Conservation (phyloP, 2,797 vertebrate species). For the Pogoniulus pusillus region DNA sequence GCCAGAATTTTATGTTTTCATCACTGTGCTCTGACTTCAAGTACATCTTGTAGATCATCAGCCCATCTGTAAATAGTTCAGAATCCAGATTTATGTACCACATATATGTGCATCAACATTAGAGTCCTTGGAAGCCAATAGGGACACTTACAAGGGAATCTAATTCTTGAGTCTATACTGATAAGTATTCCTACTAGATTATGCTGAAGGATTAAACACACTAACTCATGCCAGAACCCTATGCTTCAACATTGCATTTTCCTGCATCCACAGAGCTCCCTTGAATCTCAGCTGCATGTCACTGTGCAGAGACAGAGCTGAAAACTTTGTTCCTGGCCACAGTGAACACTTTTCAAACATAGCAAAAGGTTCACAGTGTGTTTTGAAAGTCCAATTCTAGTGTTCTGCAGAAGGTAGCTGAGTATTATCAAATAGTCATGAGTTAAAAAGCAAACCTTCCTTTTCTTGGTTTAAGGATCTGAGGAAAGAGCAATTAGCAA, state of each 20-base stretch:
- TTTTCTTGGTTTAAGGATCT: background rate
- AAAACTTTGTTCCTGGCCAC: background rate
- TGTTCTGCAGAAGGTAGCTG: background rate
- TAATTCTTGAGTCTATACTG: background rate
- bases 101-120: background rate
- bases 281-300: background rate
- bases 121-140: background rate
- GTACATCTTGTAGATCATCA: constrained; percentile 83
- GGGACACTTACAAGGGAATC: background rate
- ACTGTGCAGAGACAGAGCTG: background rate
- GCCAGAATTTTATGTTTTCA: constrained; percentile 91
- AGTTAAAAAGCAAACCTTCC: background rate
- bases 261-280: background rate
- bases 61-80: constrained; percentile 78
- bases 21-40: constrained; percentile 89
- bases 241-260: background rate
- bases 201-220: background rate
- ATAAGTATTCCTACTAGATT: background rate
- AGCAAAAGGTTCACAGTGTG: background rate
- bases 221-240: background rate
- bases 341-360: background rate
- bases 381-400: background rate
- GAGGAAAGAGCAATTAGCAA: background rate
- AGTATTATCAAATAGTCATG: background rate
- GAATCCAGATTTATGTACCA: background rate